Evolutionary conservation across 2,797 vertebrate genomes (phyloP).

Genomic region (Coregonus ussuriensis): DNA sequence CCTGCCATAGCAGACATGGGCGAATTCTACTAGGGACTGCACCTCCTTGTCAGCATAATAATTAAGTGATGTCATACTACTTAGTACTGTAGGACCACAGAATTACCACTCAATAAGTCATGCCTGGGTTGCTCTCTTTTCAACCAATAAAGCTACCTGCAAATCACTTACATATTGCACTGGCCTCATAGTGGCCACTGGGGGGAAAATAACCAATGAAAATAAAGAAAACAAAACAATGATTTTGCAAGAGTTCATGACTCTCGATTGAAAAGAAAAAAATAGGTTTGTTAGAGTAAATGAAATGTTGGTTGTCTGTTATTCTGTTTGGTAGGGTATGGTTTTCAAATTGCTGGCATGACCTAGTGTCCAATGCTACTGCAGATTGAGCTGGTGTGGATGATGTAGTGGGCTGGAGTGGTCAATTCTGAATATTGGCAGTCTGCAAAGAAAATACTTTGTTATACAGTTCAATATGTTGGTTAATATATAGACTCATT

Average conservation of each 20-base stretch:
- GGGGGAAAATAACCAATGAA: constrained; percentile 35
- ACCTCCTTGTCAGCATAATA: constrained; percentile 41
- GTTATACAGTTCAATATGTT: neutral
- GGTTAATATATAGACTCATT: neutral
- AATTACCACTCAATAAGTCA: constrained; percentile 11
- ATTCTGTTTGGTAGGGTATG: constrained; percentile 1
- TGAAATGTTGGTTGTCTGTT: constrained; percentile 56
- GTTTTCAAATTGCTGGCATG: constrained; percentile 1
- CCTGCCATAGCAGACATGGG: neutral
- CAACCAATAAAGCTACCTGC: constrained; percentile 23
- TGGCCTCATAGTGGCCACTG: constrained; percentile 12
- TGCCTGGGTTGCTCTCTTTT: constrained; percentile 11
- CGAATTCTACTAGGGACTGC: neutral
- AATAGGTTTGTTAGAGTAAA: constrained; percentile 36
- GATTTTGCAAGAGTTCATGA: constrained; percentile 40
- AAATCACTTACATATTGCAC: constrained; percentile 22
- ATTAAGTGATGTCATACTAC: constrained; percentile 48
- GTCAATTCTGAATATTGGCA: neutral
- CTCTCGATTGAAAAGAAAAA: constrained; percentile 43
- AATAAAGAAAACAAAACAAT: constrained; percentile 33
- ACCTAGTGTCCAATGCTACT: neutral
- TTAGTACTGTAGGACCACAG: neutral
- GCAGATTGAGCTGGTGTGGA: constrained; percentile 33
- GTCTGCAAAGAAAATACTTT: neutral
- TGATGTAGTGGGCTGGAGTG: constrained; percentile 25